phyloP scores from a whole-genome alignment of 2,113 vertebrate genomes.

The Urocitellus parryii region DNA sequence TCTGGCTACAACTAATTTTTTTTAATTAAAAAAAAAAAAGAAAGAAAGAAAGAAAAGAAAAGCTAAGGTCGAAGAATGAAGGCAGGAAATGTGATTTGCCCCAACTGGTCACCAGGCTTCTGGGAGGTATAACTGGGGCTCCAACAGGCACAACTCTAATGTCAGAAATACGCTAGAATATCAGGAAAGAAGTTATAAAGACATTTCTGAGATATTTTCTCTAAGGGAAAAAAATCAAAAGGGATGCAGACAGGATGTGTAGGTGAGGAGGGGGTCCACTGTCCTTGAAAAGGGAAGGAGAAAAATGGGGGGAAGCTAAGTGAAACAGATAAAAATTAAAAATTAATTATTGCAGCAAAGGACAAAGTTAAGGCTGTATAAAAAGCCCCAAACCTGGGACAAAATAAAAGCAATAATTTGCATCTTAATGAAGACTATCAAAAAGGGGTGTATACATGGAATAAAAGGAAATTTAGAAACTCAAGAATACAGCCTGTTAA shows the following conservation, averaged over 20 bases:
- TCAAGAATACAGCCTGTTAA: neutral
- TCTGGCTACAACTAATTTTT: no score
- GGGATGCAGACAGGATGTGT: neutral
- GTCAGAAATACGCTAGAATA: neutral
- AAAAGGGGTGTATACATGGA: neutral
- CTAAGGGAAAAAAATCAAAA: neutral
- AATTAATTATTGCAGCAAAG: neutral
- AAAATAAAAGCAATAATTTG: constrained; percentile 32
- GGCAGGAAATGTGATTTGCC: neutral
- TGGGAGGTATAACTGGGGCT: neutral
- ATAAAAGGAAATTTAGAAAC: neutral
- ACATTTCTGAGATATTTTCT: constrained; percentile 18
- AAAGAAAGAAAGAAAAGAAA: no score
- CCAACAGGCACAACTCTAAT: neutral
- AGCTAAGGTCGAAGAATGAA: neutral
- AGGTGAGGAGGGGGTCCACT: neutral
- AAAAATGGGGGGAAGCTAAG: neutral
- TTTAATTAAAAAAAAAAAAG: no score
- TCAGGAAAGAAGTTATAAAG: constrained; percentile 29
- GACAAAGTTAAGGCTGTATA: neutral
- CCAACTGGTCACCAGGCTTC: neutral
- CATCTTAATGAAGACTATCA: neutral
- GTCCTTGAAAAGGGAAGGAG: neutral
- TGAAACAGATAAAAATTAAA: neutral
- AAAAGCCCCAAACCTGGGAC: neutral